Evolutionary conservation across 1,140 invertebrate genomes (phyloP).

Genomic region (Drosophila nebulosa): DNA sequence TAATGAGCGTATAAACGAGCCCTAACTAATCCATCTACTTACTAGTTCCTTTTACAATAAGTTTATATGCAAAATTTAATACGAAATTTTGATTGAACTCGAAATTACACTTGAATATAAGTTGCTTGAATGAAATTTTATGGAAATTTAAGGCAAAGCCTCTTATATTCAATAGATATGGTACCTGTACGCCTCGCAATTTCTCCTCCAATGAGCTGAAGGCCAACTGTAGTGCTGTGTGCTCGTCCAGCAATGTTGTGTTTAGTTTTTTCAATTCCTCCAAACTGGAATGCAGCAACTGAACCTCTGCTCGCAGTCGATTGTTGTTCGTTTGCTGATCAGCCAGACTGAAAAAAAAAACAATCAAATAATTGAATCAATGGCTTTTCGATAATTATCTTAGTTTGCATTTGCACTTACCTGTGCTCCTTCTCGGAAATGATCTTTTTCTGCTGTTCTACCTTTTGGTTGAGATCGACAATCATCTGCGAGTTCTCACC

Average conservation of each 20-base stretch:
- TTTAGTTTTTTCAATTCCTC: constrained; percentile 90
- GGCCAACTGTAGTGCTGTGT: constrained; percentile 95
- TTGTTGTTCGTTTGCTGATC: constrained; percentile 86
- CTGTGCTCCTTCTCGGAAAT: constrained; percentile 87
- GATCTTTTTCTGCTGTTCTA: constrained; percentile 93
- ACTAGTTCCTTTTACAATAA: background rate
- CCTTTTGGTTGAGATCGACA: constrained; percentile 91
- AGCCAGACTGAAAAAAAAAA: constrained; percentile 85
- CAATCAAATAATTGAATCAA: background rate
- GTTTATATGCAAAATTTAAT: background rate
- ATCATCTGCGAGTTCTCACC: constrained; percentile 97
- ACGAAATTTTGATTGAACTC: background rate
- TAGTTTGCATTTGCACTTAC: constrained; percentile 80
- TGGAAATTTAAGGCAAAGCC: constrained; percentile 9
- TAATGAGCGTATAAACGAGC: background rate
- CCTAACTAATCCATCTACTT: background rate
- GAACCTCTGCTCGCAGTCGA: constrained; percentile 86
- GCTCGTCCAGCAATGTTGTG: constrained; percentile 95
- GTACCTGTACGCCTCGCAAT: constrained; percentile 90
- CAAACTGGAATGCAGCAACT: constrained; percentile 83
- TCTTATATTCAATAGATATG: background rate
- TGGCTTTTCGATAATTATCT: background rate
- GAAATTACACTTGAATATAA: background rate
- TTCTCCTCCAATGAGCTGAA: constrained; percentile 95
- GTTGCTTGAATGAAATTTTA: background rate